Base-by-base conservation (phyloP, 2,797 vertebrate species). In the Acrossocheilus wenchowensis region DNA sequence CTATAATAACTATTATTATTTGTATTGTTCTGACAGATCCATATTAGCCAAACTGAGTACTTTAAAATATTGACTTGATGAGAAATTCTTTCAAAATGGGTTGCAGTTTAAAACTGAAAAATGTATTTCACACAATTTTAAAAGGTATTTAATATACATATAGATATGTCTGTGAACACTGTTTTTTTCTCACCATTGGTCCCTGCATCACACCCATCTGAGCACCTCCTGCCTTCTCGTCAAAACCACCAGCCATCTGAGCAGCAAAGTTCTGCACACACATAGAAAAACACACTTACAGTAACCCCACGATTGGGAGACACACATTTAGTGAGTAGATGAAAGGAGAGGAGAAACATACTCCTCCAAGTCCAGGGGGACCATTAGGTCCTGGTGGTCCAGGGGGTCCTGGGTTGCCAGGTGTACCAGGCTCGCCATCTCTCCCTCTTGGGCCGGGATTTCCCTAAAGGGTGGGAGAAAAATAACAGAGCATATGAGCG, bases 151-250 rank as follows among this genome's bases (percentile, higher is more conserved):
- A 39, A 71, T 60, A 19, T 60, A 17, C 15, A 11, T 45, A 48
- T 75, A 17, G 8, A 72, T 41, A 26, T 84, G 12, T 75, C 77
- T 73, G 15, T 43, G 6, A 48, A 72, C 21, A 41, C 19, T 6
- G 6, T 80, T 48, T 66, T 66, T 71, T n/a, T 78, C 86, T 90
- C 34, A 98, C 98, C 98, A 98, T 99, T 21, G 98, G 97, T 82
- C 97, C 98, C 92, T 98, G 97, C 98, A 99, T 98, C 88, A 98
- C 97, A 26, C 97, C 96, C 96, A 97, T 88, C 91, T 96, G 94
- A 88, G 95, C 97, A 0, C 95, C 95, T 78, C 98, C 97, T 1
- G 97, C 95, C 92, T 99, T 99, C 94, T 98, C 98, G 34, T 99
- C 98, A 86, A 98, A 98, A 81, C 97, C 97, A 87, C 92, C 93